Percentiles rank a stretch among this genome's conserved stretches.
phyloP scores from a whole-genome alignment of 2,113 vertebrate species.

The Coptodon bakossiorum region DNA sequence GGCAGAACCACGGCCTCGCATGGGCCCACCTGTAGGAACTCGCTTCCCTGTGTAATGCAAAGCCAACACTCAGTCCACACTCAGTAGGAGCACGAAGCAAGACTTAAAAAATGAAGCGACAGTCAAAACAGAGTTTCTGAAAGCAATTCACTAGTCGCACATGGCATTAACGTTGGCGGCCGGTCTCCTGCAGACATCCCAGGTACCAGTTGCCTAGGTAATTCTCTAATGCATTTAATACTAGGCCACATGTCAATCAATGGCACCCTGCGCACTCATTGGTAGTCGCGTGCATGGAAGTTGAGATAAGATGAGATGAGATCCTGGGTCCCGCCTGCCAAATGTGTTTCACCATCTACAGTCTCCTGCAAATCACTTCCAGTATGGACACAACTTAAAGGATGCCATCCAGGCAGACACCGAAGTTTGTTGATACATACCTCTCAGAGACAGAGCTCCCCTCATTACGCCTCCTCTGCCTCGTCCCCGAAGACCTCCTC shows the following conservation, averaged over 20 bases:
- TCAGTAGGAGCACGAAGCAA: not conserved
- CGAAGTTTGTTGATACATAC: conserved; percentile 49
- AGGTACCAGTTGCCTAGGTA: not conserved
- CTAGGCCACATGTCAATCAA: not conserved
- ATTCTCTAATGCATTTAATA: not conserved
- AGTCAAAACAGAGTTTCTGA: not conserved
- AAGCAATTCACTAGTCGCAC: rapidly evolving
- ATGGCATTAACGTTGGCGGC: not conserved
- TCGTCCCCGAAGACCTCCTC: conserved; percentile 82
- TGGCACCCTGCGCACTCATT: not conserved
- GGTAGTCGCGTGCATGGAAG: rapidly evolving
- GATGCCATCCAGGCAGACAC: rapidly evolving
- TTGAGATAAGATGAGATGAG: not conserved
- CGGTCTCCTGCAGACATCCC: not conserved
- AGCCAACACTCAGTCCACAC: not conserved
- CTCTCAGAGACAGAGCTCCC: conserved; percentile 84
- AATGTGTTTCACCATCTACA: not conserved
- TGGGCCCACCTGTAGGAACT: conserved; percentile 63
- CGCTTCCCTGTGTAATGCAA: conserved; percentile 37
- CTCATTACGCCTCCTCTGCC: conserved; percentile 79
- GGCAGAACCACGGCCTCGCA: conserved; percentile 80
- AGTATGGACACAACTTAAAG: not conserved
- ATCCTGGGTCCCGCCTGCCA: not conserved
- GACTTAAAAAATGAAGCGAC: rapidly evolving
- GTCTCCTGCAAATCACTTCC: not conserved